Conservation (phyloP, 2,113 vertebrate genomes). For the Pluvialis apricaria region DNA sequence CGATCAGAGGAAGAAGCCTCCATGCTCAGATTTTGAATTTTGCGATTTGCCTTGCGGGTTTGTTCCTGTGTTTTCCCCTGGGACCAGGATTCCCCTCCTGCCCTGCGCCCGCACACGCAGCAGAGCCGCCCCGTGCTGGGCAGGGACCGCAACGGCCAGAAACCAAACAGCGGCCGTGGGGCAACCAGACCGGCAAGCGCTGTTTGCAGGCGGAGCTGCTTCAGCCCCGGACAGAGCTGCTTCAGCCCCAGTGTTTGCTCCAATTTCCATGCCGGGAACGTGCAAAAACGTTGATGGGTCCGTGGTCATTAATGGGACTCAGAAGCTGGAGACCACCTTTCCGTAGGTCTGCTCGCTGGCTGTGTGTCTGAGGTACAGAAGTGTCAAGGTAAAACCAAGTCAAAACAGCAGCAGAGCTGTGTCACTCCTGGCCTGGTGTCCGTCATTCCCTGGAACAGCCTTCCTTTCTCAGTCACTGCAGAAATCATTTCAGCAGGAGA, state of each 20-base stretch:
- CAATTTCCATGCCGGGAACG: background rate
- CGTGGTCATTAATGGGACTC: rapidly evolving
- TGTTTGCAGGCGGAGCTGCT: background rate
- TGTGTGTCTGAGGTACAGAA: background rate
- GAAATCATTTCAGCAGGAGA: background rate
- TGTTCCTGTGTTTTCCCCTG: background rate
- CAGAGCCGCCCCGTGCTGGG: background rate
- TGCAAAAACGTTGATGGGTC: background rate
- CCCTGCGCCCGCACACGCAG: rapidly evolving
- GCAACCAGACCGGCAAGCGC: background rate
- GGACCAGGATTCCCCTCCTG: background rate
- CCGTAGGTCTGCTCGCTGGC: background rate
- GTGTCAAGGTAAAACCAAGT: background rate
- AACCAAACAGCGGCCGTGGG: background rate
- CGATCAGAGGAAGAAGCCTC: background rate
- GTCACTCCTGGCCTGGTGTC: background rate
- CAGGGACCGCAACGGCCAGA: background rate
- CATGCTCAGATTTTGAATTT: background rate
- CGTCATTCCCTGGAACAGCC: background rate
- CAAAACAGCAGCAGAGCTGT: background rate
- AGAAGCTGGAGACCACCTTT: background rate
- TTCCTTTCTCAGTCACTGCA: background rate
- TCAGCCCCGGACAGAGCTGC: background rate
- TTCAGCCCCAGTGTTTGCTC: background rate
- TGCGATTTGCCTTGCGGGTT: background rate